Base-by-base conservation (phyloP, 2,797 vertebrate genomes). In the Crypturellus tataupa region DNA sequence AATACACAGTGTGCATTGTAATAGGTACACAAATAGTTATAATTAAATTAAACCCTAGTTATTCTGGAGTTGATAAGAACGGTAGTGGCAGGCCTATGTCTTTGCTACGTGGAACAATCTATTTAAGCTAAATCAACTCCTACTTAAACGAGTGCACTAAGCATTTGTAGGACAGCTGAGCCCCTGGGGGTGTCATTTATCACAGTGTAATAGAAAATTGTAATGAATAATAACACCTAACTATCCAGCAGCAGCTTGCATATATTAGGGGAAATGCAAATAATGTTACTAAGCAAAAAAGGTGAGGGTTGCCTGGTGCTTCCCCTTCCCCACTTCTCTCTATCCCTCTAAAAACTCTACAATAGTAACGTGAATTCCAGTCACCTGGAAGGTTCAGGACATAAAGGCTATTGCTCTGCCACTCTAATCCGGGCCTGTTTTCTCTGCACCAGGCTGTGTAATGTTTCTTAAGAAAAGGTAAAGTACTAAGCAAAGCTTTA, bases 111-210 rank as follows among this genome's bases (percentile, higher is more conserved):
- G 98, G 98, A 99, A 99, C 98, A 99, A 98, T 98, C 98, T 98
- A 98, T 98, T 99, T 98, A 98, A 99, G 98, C 98, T 98, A 99
- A 99, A 99, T 98, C 98, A 99, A 98, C 98, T 99, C 98, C 98
- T 98, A 98, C 98, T 99, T 99, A 99, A 99, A 98, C 98, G 98
- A 97, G 97, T 97, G 98, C 98, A 99, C 99, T 99, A 98, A 99
- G 98, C 98, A 98, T 97, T 97, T 93, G 90, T 97, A 96, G 96
- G 98, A 97, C 97, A 98, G 97, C 96, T 91, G 96, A 98, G 97
- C 98, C 98, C 98, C 98, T 98, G 98, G 98, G 98, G 98, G 98
- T 97, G 94, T 98, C 98, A 99, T 99, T 99, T 98, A 98, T 99
- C 99, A 99, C 98, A 95, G 98, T 97, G 98, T 98, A 99, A 99